phyloP scores from a whole-genome alignment of 2,113 vertebrate genomes.

The Cyphomyrus plagiostoma region DNA sequence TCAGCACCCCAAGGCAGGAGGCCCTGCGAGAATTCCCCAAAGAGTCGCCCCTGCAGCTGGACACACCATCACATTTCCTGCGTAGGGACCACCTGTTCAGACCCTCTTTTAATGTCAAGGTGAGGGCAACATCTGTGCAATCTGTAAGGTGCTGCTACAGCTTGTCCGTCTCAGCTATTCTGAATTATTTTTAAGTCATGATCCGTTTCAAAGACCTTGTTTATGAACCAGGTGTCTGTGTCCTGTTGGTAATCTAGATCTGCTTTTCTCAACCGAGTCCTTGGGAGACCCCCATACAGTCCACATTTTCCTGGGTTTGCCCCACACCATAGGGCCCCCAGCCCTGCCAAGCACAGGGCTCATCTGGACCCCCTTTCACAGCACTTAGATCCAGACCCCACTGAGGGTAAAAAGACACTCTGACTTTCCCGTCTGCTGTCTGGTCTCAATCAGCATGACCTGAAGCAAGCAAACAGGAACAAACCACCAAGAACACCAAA shows the following conservation, averaged over 20 bases:
- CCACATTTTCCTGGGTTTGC: conserved; percentile 17
- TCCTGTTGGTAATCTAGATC: background rate
- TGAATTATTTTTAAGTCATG: background rate
- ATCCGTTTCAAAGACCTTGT: background rate
- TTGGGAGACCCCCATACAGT: background rate
- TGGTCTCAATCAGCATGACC: background rate
- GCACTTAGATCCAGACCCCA: conserved; percentile 68
- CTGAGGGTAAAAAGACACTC: conserved; percentile 59
- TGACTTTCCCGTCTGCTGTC: background rate
- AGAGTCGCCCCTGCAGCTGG: conserved; percentile 73
- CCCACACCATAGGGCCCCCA: conserved; percentile 36
- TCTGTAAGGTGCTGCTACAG: background rate
- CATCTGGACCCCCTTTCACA: conserved; percentile 84
- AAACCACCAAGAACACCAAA: background rate
- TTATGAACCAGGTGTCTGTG: background rate
- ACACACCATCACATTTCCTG: conserved; percentile 91
- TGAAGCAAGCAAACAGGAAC: background rate
- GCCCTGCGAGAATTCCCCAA: conserved; percentile 50
- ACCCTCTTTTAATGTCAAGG: conserved; percentile 87
- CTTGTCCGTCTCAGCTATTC: background rate
- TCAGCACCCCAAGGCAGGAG: conserved; percentile 31
- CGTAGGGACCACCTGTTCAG: conserved; percentile 86
- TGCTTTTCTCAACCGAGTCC: background rate
- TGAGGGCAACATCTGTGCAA: conserved; percentile 32
- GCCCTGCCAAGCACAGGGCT: conserved; percentile 40